Evolutionary conservation across 2,797 vertebrate genomes (phyloP), one percentile per base, ranked within the genome.

Genomic region (Cyprinella venusta): DNA sequence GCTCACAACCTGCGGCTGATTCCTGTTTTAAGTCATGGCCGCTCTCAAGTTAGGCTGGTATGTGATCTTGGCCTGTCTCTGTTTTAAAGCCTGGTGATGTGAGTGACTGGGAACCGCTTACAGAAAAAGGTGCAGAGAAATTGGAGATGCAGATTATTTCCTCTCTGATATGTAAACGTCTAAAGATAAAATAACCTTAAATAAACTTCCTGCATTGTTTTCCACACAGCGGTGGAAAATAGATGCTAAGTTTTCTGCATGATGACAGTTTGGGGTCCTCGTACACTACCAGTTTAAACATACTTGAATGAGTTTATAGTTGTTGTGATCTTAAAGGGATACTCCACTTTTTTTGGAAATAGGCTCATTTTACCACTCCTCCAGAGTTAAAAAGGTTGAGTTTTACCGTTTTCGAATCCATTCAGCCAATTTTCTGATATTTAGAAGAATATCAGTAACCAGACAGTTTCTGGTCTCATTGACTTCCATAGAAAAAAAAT

Each of bases 111-210:
- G 38, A 42, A 48, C 64, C 5, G 19, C 63, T 59, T 48, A 24
- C 6, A 12, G 26, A 48, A 48, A 36, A 36, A 69, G 38, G 52
- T 61, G 72, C 19, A 18, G 19, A 69, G 81, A 76, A 77, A 83
- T 45, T 45, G 64, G 81, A 83, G 63, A 69, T 48, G 52, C 6
- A 4, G 19, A 45, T 59, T 68, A 30, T 68, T 82, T 82, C 19
- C 26, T 76, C 30, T 42, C 50, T 38, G 64, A 83, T 83, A 48
- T 69, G 12, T 50, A 59, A 68, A 68, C 5, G 12, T 68, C 81
- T 83, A 83, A 76, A 83, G 50, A 59, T 83, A 83, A n/a, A 65
- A 74, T 63, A 21, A 69, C 50, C 81, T 48, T 15, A 16, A 12
- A 64, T 56, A 38, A 48, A 33, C 48, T 26, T 67, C 5, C 38